phyloP scores from a whole-genome alignment of 2,888 invertebrate genomes.

The Harmothoe impar region DNA sequence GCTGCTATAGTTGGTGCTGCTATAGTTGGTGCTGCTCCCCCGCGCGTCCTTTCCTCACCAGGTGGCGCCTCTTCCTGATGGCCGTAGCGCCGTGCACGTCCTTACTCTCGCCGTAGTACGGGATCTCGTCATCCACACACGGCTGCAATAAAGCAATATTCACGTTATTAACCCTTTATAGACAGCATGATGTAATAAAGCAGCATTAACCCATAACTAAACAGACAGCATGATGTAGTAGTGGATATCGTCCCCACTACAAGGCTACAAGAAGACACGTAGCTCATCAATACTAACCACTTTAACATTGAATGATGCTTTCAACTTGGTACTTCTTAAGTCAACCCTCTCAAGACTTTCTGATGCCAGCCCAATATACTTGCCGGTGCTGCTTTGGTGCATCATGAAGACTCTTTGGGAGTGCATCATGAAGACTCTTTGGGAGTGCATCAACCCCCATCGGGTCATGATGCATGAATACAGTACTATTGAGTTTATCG shows the following conservation, averaged over 20 bases:
- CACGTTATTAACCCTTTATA: not conserved
- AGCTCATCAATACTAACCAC: no score
- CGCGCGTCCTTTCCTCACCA: conserved; percentile 1
- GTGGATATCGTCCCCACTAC: not conserved
- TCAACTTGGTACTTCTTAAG: no score
- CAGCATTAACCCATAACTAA: not conserved
- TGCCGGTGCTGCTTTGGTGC: no score
- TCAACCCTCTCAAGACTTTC: no score
- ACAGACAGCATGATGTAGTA: not conserved
- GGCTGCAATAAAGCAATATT: not conserved
- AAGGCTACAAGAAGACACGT: not conserved
- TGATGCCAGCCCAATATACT: no score
- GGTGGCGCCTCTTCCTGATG: conserved; percentile 55
- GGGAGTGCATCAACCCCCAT: no score
- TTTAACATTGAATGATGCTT: no score
- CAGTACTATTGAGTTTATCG: no score
- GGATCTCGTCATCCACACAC: not conserved
- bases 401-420: no score
- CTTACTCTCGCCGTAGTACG: conserved; percentile 62
- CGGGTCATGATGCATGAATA: no score
- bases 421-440: no score
- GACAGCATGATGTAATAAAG: not conserved
- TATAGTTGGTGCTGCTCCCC: not conserved
- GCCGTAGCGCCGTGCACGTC: conserved; percentile 62
- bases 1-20: not conserved